Percentiles rank a stretch among this genome's conserved stretches.
Conservation (phyloP, 2,113 vertebrate species). For the Campylomormyrus tamandua region DNA sequence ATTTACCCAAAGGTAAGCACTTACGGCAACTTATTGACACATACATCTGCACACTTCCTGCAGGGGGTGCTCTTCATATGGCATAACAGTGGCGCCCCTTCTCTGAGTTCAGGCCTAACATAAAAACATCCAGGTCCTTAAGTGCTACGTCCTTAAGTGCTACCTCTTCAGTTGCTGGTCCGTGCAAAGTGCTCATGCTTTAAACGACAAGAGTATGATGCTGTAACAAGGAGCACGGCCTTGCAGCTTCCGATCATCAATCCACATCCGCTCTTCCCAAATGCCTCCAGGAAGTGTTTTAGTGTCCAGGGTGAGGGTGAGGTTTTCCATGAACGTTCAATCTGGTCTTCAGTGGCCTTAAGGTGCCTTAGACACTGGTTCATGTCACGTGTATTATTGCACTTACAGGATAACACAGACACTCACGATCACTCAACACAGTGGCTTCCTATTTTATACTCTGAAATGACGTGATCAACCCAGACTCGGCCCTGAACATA, state of each 20-base stretch:
- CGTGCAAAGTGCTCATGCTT: background rate
- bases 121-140: background rate
- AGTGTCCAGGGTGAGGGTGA: background rate
- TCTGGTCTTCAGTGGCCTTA: too few relatives aligned
- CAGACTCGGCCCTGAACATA: background rate
- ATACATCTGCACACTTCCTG: background rate
- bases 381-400: background rate
- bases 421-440: background rate
- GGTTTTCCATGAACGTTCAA: background rate
- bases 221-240: background rate
- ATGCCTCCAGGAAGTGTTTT: background rate
- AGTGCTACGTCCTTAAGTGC: background rate
- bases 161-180: background rate
- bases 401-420: background rate
- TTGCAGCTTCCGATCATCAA: background rate
- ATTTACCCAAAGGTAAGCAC: background rate
- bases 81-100: background rate
- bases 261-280: background rate
- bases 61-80: background rate
- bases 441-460: too few relatives aligned
- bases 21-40: background rate
- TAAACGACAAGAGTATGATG: background rate
- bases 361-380: background rate
- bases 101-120: background rate
- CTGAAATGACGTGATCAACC: background rate